These are phyloP conservation scores for Panopea generosa DNA, from an alignment of 2,888 invertebrate species.

Conservation along the genomic window DNA sequence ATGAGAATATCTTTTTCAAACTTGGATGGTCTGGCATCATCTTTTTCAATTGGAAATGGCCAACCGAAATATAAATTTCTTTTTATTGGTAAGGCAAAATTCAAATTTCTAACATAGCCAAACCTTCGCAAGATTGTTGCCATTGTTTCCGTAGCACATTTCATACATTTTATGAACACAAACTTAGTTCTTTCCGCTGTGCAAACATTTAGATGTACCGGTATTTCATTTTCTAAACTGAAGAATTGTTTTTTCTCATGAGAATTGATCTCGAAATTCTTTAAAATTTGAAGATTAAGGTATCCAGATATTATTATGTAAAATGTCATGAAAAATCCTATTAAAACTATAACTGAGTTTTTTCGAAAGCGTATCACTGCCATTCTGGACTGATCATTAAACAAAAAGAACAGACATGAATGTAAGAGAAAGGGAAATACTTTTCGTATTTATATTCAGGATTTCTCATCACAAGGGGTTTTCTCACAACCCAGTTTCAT, in stretches of 20 bases:
- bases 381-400: not conserved
- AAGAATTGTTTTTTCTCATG: not conserved
- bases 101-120: slow-evolving; percentile 77
- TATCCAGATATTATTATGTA: slow-evolving; percentile 6
- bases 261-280: not conserved
- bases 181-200: slow-evolving; percentile 70
- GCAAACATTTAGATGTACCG: slow-evolving; percentile 12
- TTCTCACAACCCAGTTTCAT: too few species aligned
- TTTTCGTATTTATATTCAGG: too few species aligned
- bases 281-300: slow-evolving; percentile 9
- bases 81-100: slow-evolving; percentile 78
- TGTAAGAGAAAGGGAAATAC: too few species aligned
- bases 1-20: slow-evolving; percentile 78
- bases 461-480: too few species aligned
- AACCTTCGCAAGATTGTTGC: slow-evolving; percentile 79
- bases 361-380: not conserved
- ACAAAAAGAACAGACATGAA: too few species aligned
- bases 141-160: slow-evolving; percentile 83
- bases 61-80: slow-evolving; percentile 81
- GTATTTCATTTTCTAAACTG: too few species aligned
- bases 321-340: slow-evolving; percentile 3
- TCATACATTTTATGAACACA: slow-evolving; percentile 83
- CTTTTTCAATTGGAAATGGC: slow-evolving; percentile 79
- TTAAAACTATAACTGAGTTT: not conserved
- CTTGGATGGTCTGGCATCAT: slow-evolving; percentile 75